Evolutionary conservation across 2,888 invertebrate species (phyloP).

Genomic region (Abscondita cerata): DNA sequence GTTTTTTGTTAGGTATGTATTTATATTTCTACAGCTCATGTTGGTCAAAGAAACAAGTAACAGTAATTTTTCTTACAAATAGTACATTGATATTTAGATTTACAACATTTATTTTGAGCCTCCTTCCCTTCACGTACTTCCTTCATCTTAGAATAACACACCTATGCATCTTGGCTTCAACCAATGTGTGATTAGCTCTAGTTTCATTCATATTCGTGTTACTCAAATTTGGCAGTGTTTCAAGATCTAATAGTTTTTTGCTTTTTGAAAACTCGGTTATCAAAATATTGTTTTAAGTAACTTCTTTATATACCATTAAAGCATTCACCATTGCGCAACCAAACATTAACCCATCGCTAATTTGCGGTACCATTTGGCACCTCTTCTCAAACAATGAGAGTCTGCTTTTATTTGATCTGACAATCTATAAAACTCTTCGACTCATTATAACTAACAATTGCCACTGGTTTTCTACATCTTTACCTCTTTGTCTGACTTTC

Average conservation of each 20-base stretch:
- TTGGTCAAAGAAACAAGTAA: not conserved
- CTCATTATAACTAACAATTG: not conserved
- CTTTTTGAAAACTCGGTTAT: not conserved
- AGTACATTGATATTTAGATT: too few species aligned
- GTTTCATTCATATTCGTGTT: not conserved
- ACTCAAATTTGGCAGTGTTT: not conserved
- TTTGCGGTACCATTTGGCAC: too few species aligned
- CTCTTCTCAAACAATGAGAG: too few species aligned
- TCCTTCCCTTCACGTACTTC: not conserved
- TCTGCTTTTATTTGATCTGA: too few species aligned
- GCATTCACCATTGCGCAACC: too few species aligned
- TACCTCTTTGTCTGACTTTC: not conserved
- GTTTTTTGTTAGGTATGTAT: not conserved
- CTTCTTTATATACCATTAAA: not conserved
- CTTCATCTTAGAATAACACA: too few species aligned
- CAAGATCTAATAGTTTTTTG: not conserved
- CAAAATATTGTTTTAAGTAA: not conserved
- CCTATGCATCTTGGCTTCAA: too few species aligned
- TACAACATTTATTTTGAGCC: not conserved
- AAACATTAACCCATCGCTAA: too few species aligned
- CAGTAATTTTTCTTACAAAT: too few species aligned
- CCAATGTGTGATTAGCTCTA: too few species aligned
- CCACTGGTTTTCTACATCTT: too few species aligned
- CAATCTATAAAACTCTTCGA: not conserved
- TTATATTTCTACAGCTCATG: not conserved